Evolutionary conservation across 2,113 vertebrate genomes (phyloP).

Genomic region (Vimba vimba): DNA sequence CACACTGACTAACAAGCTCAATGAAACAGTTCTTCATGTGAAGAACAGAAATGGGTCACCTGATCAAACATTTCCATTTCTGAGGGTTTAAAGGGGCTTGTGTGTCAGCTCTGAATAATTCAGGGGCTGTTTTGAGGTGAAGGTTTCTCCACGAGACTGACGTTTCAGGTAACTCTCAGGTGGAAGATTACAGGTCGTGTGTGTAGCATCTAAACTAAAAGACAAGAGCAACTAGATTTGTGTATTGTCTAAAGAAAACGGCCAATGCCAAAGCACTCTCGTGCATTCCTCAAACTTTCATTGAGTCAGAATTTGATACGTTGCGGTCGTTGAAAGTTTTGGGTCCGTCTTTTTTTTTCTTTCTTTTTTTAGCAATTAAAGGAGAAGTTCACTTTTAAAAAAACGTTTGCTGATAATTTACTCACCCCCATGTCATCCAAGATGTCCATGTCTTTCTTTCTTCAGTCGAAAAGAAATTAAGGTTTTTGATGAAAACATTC

Average conservation of each 20-base stretch:
- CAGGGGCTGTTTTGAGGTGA: not conserved
- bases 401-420: too few species aligned
- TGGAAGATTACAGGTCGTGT: not conserved
- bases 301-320: not conserved
- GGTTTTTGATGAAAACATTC: too few species aligned
- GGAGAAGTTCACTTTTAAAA: too few species aligned
- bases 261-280: not conserved
- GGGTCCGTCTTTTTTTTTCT: not conserved
- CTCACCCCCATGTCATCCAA: too few species aligned
- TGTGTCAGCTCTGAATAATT: slow-evolving; percentile 18
- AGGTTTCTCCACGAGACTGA: not conserved
- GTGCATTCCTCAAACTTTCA: too few species aligned
- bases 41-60: slow-evolving; percentile 16
- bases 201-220: not conserved
- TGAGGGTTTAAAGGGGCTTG: not conserved
- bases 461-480: too few species aligned
- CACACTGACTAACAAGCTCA: not conserved
- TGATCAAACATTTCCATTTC: not conserved
- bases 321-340: not conserved
- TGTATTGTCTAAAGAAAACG: not conserved
- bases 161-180: not conserved
- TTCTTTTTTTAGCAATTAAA: not conserved
- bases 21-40: slow-evolving; percentile 4
- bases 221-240: not conserved
- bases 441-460: too few species aligned